Percentiles rank a stretch among this genome's conserved stretches.
phyloP scores from a whole-genome alignment of 2,888 invertebrate genomes.

The Drosophila subquinaria region DNA sequence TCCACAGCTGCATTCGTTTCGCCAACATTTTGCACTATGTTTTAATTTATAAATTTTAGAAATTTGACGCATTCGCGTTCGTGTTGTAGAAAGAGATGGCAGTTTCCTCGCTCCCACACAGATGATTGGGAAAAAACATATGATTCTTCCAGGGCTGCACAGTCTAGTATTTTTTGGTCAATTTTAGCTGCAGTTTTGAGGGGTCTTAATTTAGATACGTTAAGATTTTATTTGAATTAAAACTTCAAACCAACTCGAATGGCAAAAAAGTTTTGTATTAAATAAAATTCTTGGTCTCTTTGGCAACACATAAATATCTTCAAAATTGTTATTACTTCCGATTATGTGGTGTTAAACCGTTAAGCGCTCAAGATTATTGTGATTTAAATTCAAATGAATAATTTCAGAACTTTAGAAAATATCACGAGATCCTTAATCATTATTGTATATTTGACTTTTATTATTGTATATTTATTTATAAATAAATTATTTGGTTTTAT shows the following conservation, averaged over 20 bases:
- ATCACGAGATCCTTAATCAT: neutral
- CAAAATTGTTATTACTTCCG: neutral
- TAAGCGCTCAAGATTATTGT: neutral
- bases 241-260: neutral
- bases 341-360: neutral
- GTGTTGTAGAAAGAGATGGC: slow-evolving; percentile 42
- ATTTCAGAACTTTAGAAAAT: neutral
- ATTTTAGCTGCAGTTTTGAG: slow-evolving; percentile 6
- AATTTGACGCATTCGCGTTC: slow-evolving; percentile 41
- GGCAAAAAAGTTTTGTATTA: neutral
- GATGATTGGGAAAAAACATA: slow-evolving; percentile 40
- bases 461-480: neutral
- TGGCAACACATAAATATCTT: neutral
- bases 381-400: neutral
- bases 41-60: slow-evolving; percentile 55
- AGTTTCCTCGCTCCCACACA: slow-evolving; percentile 20
- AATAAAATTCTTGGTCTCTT: neutral
- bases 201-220: slow-evolving; percentile 1
- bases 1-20: slow-evolving; percentile 73
- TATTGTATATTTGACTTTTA: no score
- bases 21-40: slow-evolving; percentile 63
- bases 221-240: neutral
- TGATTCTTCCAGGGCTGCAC: slow-evolving; percentile 42
- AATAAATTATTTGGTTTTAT: neutral
- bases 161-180: slow-evolving; percentile 10